Evolutionary conservation across 2,797 vertebrate species (phyloP), one percentile per base, ranked within the genome.

Genomic region (Myiotriccus ornatus): DNA sequence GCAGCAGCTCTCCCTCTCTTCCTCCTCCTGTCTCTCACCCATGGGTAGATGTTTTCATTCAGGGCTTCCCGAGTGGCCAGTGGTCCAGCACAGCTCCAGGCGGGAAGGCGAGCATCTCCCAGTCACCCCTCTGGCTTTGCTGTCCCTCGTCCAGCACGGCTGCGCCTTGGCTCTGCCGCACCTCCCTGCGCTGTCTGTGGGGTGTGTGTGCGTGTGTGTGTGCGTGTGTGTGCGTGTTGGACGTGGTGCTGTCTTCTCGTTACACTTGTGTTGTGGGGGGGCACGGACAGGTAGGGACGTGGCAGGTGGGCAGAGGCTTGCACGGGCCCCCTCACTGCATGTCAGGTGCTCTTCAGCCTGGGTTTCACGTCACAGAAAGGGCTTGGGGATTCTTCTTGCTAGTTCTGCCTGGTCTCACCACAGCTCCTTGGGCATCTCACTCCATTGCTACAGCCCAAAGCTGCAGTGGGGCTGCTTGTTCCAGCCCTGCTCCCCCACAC

Each of bases 231-330:
- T 32, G 53, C 71, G 92, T 68, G 86, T 69, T 68, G 7, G 88
- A 88, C 1, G 30, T 93, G 89, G 80, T 90, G 91, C 94, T n/a
- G 70, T 93, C 93, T 83, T 94, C 80, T 96, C 0, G 43, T 96
- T 76, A 73, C 0, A 7, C 49, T 84, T 0, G 5, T 93, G 28
- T 84, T 4, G 5, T 67, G 83, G 62, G 79, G 79, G 70, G 87
- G 32, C 86, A 93, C 0, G 47, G 80, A 75, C 3, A 41, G 64
- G 52, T 14, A 85, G 76, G 73, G 82, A 57, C 15, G 2, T 12
- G 28, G 50, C 55, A 77, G 35, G 59, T 1, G 6, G 75, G 63
- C 20, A 68, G 87, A 83, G 59, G 76, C 75, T 89, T 37, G 83
- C 70, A 71, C 34, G n/a, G 87, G 27, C 52, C n/a, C 32, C n/a